These are phyloP conservation scores for Tarsius wallacei DNA, from an alignment of 2,797 vertebrate species.

Conservation along the genomic window DNA sequence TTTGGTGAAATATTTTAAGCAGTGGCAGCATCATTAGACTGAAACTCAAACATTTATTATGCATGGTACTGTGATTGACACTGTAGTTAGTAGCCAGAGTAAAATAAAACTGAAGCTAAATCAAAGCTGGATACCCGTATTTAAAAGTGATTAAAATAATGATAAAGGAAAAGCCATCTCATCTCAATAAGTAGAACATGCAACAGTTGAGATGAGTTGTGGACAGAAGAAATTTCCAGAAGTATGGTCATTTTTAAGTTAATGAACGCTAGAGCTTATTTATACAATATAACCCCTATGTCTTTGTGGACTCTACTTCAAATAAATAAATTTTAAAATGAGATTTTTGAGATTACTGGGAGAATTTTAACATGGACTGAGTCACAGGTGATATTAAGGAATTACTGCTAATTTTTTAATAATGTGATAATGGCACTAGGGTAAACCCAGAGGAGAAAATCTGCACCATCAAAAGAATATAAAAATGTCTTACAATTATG, in stretches of 20 bases:
- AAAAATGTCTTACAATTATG: neutral
- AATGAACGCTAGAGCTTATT: neutral
- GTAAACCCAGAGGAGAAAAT: neutral
- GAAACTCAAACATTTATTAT: neutral
- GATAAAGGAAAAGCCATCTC: neutral
- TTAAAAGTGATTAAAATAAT: neutral
- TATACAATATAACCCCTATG: neutral
- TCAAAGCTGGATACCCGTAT: neutral
- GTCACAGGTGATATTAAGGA: neutral
- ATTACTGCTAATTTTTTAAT: neutral
- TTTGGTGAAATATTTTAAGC: slow-evolving; percentile 5
- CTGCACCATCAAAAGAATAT: neutral
- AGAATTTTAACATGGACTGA: neutral
- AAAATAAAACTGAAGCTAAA: neutral
- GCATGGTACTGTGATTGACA: neutral
- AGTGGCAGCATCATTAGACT: neutral
- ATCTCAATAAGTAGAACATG: neutral
- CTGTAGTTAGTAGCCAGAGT: neutral
- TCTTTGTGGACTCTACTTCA: neutral
- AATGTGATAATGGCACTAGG: neutral
- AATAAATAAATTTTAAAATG: neutral
- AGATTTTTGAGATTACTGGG: neutral
- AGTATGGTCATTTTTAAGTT: neutral
- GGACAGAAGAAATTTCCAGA: neutral
- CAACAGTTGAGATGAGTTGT: neutral